Evolutionary conservation across 2,113 vertebrate species (phyloP).

Genomic region (Hystrix cristata): DNA sequence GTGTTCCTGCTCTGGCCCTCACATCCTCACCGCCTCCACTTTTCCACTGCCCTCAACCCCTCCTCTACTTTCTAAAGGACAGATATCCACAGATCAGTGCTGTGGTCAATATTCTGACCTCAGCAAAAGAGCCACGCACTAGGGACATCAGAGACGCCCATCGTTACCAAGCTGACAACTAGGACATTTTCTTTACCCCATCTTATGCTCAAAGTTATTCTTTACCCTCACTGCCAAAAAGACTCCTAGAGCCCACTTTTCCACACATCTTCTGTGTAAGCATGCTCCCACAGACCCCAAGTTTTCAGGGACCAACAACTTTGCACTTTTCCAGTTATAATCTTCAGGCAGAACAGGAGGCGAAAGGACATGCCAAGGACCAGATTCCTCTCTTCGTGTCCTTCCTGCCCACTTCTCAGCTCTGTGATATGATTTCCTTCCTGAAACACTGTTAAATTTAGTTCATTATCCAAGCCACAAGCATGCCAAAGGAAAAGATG

Average conservation of each 20-base stretch:
- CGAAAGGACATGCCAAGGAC: neutral
- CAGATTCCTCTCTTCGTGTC: neutral
- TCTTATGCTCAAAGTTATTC: neutral
- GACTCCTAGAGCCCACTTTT: neutral
- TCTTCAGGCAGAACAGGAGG: neutral
- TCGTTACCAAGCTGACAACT: neutral
- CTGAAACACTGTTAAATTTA: slow-evolving; percentile 41
- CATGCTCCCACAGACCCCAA: neutral
- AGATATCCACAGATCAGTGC: neutral
- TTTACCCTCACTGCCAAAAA: neutral
- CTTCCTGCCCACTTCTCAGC: neutral
- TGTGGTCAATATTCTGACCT: neutral
- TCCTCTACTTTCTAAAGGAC: neutral
- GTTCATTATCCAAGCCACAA: slow-evolving; percentile 17
- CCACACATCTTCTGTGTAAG: neutral
- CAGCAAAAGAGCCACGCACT: neutral
- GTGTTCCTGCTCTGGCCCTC: neutral
- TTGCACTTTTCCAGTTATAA: neutral
- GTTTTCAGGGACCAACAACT: neutral
- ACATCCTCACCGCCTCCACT: neutral
- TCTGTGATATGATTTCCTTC: slow-evolving; percentile 26
- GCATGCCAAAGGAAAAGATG: neutral
- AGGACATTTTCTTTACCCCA: neutral
- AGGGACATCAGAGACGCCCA: neutral
- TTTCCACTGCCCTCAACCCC: neutral